A percentile compares a stretch with the other conserved stretches of the same genome.
Evolutionary conservation across 2,113 vertebrate species (phyloP).

Genomic region (Oceanodroma tethys): DNA sequence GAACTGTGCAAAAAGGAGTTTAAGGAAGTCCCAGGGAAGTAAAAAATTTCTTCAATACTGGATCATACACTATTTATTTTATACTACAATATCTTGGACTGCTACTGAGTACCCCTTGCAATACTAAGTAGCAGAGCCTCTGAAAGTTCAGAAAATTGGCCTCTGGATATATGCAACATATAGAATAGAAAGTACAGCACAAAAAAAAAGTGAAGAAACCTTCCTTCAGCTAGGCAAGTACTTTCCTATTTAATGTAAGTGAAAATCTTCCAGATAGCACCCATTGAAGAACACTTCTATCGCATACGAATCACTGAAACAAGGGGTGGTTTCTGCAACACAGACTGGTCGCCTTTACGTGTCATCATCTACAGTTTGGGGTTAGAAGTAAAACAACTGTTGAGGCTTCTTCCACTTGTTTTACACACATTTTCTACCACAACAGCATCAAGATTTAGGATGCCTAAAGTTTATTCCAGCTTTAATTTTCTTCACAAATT

Average conservation of each 20-base stretch:
- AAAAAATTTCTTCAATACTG: not conserved
- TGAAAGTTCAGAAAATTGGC: not conserved
- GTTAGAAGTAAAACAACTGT: not conserved
- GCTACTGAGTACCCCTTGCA: not conserved
- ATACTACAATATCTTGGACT: not conserved
- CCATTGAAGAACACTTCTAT: rapidly evolving
- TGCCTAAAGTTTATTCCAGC: not conserved
- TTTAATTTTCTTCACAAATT: not conserved
- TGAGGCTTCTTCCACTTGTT: not conserved
- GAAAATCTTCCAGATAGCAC: not conserved
- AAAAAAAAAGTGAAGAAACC: not conserved
- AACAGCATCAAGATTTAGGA: not conserved
- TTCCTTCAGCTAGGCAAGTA: not conserved
- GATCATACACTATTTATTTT: rapidly evolving
- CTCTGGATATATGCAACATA: not conserved
- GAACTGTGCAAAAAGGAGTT: not conserved
- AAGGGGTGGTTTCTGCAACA: not conserved
- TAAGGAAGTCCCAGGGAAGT: not conserved
- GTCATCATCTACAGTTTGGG: not conserved
- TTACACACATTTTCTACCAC: not conserved
- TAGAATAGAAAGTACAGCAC: not conserved
- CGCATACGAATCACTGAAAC: not conserved
- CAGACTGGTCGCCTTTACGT: too few relatives aligned
- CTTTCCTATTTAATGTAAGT: not conserved
- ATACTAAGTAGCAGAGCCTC: not conserved